Evolutionary conservation across 2,888 invertebrate species (phyloP).

Genomic region (Tipula vernalis): DNA sequence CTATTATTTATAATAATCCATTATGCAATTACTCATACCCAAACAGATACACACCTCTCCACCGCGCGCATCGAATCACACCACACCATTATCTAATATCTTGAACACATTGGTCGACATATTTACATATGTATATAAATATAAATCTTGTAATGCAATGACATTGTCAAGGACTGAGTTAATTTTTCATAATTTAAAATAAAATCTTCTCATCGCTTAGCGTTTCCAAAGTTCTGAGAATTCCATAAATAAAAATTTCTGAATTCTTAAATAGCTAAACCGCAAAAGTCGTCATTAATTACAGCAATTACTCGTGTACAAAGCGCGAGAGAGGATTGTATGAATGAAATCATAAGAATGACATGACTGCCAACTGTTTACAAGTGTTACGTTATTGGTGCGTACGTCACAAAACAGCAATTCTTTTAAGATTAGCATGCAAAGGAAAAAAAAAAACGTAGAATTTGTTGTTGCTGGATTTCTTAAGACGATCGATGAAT

Average conservation of each 20-base stretch:
- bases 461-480: neutral
- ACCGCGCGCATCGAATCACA: neutral
- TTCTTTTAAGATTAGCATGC: neutral
- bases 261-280: neutral
- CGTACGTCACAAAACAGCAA: neutral
- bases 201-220: neutral
- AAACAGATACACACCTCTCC: neutral
- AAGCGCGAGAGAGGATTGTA: neutral
- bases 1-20: neutral
- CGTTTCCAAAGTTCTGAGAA: neutral
- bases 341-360: neutral
- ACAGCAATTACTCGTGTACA: neutral
- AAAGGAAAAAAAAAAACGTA: neutral
- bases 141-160: neutral
- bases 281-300: neutral
- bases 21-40: neutral
- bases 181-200: neutral
- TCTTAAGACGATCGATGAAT: neutral
- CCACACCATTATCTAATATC: neutral
- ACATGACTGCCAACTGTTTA: neutral
- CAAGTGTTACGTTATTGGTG: neutral
- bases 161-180: neutral
- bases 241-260: neutral
- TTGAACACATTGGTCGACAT: neutral
- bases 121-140: neutral